phyloP scores from a whole-genome alignment of 2,797 vertebrate species.

The Pangasius sanitwongsei region DNA sequence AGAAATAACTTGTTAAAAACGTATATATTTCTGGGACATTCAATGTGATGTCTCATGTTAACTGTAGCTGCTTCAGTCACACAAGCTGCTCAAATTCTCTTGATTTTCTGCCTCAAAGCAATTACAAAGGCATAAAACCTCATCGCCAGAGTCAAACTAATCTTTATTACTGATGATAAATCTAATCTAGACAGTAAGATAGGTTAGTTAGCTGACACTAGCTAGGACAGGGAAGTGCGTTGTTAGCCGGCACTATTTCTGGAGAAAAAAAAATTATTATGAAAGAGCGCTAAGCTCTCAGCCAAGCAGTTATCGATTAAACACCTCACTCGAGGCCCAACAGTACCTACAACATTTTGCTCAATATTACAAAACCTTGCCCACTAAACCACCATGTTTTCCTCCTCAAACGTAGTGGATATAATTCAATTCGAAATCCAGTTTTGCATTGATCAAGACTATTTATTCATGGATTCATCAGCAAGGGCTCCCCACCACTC shows the following conservation, averaged over 20 bases:
- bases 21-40: background rate
- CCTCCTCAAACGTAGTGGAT: background rate
- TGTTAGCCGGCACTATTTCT: background rate
- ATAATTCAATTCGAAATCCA: background rate
- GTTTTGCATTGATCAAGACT: background rate
- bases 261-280: background rate
- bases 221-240: background rate
- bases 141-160: background rate
- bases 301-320: background rate
- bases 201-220: background rate
- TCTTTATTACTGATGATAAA: background rate
- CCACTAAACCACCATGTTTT: background rate
- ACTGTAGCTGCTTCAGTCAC: background rate
- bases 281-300: background rate
- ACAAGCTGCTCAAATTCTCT: background rate
- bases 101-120: background rate
- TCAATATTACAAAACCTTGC: background rate
- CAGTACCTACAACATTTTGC: background rate
- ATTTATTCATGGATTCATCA: constrained; percentile 3
- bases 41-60: background rate
- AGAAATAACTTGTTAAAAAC: no score
- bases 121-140: background rate
- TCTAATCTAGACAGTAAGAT: background rate
- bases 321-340: background rate
- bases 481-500: background rate